A percentile compares a stretch with the other conserved stretches of the same genome.
These are phyloP conservation scores for Trichopoda pennipes DNA, from an alignment of 2,888 invertebrate species.

Conservation along the genomic window DNA sequence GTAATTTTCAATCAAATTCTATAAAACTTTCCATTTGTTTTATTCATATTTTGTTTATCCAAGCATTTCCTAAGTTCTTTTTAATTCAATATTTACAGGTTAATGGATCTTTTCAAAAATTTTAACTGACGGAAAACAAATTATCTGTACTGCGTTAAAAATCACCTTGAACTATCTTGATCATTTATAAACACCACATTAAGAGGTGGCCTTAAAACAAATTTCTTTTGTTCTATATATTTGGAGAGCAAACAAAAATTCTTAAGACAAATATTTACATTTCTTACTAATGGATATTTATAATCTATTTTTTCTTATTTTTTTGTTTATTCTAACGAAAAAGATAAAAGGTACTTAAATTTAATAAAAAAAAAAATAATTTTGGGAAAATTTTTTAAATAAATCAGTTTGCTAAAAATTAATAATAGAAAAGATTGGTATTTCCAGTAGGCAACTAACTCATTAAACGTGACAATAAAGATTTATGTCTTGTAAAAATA, in stretches of 20 bases:
- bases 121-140: neutral
- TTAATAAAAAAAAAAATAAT: neutral
- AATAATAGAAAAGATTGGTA: too few species aligned
- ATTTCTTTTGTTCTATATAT: neutral
- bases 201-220: neutral
- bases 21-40: too few species aligned
- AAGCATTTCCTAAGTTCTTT: neutral
- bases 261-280: neutral
- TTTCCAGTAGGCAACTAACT: too few species aligned
- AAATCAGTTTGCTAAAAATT: too few species aligned
- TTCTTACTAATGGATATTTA: neutral
- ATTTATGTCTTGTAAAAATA: too few species aligned
- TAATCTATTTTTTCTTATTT: neutral
- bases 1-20: too few species aligned
- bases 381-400: too few species aligned
- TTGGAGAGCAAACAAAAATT: neutral
- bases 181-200: neutral
- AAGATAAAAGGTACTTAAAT: neutral
- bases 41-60: neutral
- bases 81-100: neutral
- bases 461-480: too few species aligned
- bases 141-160: neutral
- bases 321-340: neutral
- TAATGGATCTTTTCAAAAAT: neutral
- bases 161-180: neutral